These are phyloP conservation scores for Hesperophylax magnus DNA, from an alignment of 1,140 invertebrate genomes.

Conservation along the genomic window DNA sequence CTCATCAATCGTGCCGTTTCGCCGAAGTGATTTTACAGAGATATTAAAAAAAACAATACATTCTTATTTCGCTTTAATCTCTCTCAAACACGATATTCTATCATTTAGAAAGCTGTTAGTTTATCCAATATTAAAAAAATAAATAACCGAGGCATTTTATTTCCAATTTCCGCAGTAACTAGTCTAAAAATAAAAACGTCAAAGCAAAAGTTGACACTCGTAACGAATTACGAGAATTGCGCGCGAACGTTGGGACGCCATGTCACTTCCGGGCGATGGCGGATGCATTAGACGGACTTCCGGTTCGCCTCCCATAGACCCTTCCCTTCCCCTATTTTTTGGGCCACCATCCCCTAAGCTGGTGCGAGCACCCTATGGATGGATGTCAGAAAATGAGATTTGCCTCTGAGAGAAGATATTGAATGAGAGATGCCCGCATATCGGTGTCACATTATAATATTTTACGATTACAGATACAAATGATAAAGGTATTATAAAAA, in stretches of 20 bases:
- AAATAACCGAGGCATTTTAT: not conserved
- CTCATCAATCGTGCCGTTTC: no score
- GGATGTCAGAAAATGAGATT: not conserved
- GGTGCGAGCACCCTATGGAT: conserved; percentile 20
- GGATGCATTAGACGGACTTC: conserved; percentile 57
- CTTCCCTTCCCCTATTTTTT: conserved; percentile 24
- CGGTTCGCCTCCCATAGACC: conserved; percentile 44
- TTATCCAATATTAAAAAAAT: no score
- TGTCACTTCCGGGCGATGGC: conserved; percentile 54
- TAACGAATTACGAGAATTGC: conserved; percentile 31
- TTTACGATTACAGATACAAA: no score
- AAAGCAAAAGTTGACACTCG: conserved; percentile 20
- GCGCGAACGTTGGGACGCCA: conserved; percentile 20
- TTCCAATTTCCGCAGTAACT: not conserved
- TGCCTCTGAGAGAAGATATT: not conserved
- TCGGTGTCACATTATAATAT: not conserved
- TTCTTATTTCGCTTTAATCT: no score
- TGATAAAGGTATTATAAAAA: no score
- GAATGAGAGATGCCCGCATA: not conserved
- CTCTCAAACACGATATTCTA: no score
- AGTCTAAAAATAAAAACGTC: conserved; percentile 13
- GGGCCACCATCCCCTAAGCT: conserved; percentile 2
- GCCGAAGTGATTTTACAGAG: no score
- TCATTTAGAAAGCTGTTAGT: no score
- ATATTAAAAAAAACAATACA: no score